Conservation (phyloP, 2,113 vertebrate genomes). For the Passer montanus region DNA sequence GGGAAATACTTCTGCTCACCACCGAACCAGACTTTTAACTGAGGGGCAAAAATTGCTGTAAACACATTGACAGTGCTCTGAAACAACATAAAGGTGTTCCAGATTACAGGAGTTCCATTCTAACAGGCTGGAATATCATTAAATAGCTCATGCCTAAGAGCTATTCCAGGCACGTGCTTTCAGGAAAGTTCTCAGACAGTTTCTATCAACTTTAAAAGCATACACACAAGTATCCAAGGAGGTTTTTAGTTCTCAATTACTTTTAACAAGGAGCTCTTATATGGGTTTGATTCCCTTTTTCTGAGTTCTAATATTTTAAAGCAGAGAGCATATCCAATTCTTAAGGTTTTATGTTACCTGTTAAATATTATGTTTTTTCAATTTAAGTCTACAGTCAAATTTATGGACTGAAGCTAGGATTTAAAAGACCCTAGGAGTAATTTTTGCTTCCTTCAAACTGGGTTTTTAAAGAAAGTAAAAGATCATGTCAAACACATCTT, state of each 20-base stretch:
- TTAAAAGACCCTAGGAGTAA: not conserved
- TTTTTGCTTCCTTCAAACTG: not conserved
- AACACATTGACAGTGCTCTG: not conserved
- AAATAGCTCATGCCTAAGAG: not conserved
- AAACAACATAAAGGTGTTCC: not conserved
- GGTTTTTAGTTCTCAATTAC: not conserved
- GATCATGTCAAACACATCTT: not conserved
- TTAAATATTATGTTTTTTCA: constrained; percentile 40
- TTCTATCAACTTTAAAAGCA: not conserved
- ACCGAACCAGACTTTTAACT: not conserved
- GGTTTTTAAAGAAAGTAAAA: not conserved
- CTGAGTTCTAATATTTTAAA: constrained; percentile 22
- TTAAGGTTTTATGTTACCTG: constrained; percentile 20
- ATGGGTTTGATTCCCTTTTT: not conserved
- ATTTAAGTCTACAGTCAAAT: constrained; percentile 14
- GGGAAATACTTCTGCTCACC: not conserved
- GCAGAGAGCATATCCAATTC: not conserved
- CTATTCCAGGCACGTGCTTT: not conserved
- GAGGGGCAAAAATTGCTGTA: not conserved
- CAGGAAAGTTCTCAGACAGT: not conserved
- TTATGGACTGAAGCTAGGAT: constrained; percentile 3
- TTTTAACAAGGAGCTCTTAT: not conserved
- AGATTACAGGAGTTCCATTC: not conserved
- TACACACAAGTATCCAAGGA: not conserved
- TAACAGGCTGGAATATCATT: not conserved